Conservation (phyloP, 2,113 vertebrate genomes). For the Desmodus rotundus region DNA sequence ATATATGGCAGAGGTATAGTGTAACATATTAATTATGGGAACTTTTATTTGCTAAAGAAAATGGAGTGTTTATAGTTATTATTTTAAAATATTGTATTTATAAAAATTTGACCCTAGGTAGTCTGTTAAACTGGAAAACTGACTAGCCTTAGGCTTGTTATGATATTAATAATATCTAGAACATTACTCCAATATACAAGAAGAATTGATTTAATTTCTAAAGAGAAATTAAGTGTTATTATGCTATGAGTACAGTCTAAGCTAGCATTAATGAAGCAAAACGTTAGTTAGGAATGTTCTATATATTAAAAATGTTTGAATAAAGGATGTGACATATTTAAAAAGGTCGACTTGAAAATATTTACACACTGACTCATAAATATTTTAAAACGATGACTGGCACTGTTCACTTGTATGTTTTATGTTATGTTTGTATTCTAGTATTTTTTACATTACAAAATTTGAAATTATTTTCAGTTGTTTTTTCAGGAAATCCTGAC, state of each 20-base stretch:
- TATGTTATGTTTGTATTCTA: background rate
- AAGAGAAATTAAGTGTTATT: slow-evolving; percentile 47
- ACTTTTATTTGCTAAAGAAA: background rate
- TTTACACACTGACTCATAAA: background rate
- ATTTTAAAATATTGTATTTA: slow-evolving; percentile 38
- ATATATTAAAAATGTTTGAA: slow-evolving; percentile 5
- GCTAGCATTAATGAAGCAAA: background rate
- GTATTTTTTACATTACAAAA: background rate
- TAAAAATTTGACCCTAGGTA: slow-evolving; percentile 42
- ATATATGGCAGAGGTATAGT: background rate
- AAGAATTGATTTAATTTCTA: slow-evolving; percentile 63
- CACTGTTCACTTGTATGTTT: background rate
- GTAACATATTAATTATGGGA: background rate
- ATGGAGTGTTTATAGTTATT: slow-evolving; percentile 24
- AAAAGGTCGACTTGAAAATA: background rate
- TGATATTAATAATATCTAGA: slow-evolving; percentile 49
- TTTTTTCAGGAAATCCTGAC: background rate
- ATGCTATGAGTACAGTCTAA: background rate
- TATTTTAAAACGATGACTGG: background rate
- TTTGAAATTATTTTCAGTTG: background rate
- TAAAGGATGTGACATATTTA: background rate
- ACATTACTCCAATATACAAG: slow-evolving; percentile 38
- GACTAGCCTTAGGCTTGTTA: background rate
- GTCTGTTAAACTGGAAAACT: slow-evolving; percentile 32
- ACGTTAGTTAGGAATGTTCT: background rate